phyloP scores from a whole-genome alignment of 2,888 invertebrate genomes.

The Caenorhabditis sp. region DNA sequence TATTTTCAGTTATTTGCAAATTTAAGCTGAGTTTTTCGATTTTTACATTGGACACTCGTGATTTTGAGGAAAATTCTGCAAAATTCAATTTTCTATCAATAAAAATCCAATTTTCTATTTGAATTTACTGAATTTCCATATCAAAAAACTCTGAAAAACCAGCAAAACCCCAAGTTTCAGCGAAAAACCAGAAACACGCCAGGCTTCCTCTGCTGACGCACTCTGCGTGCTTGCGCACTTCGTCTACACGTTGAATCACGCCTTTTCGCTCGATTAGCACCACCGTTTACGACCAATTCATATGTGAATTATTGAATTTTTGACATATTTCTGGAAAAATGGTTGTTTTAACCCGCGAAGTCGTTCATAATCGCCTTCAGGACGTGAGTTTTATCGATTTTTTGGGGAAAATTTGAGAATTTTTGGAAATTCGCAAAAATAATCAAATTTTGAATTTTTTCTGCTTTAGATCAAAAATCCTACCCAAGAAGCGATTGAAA shows the following conservation, averaged over 20 bases:
- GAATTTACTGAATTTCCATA: not conserved
- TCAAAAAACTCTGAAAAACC: not conserved
- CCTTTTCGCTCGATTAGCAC: not conserved
- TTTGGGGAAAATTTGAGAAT: not conserved
- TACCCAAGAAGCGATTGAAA: slow-evolving; percentile 75
- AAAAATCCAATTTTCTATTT: not conserved
- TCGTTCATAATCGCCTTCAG: slow-evolving; percentile 61
- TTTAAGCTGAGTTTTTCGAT: too few species aligned
- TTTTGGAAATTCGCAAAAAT: not conserved
- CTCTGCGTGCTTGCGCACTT: slow-evolving; percentile 27
- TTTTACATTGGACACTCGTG: not conserved
- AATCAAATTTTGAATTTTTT: not conserved
- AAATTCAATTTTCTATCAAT: not conserved
- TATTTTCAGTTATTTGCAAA: not conserved
- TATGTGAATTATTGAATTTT: slow-evolving; percentile 32
- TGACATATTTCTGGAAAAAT: slow-evolving; percentile 32
- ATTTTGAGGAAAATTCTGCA: not conserved
- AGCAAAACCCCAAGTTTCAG: not conserved
- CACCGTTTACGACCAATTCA: not conserved
- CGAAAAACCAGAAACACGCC: not conserved
- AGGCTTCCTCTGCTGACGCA: slow-evolving; percentile 16
- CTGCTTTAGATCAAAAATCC: slow-evolving; percentile 54
- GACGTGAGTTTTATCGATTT: slow-evolving; percentile 68
- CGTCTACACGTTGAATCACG: not conserved
- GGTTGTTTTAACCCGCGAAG: slow-evolving; percentile 66